Base-by-base conservation (phyloP, 2,113 vertebrate genomes). In the Lichenostomus cassidix region DNA sequence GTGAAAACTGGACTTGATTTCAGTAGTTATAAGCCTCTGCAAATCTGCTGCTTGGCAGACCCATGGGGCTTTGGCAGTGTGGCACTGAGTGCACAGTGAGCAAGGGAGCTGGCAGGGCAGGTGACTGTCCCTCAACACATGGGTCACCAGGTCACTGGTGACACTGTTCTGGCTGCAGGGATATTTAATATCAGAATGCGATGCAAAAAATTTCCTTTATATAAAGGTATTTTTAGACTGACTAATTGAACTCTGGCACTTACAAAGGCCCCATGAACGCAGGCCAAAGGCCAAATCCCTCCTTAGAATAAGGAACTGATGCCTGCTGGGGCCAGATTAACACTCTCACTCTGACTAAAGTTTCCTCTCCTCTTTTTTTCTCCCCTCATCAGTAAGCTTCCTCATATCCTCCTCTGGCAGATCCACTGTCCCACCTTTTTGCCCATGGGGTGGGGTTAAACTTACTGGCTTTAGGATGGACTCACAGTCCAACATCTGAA, bases 1-100 rank as follows among this genome's bases (percentile, higher is more conserved):
- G 19, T 63, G 77, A 83, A 90, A 90, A 75, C 15, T 39, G 68
- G 33, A 15, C 10, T 74, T 2, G 0, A 15, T 75, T 83, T 86
- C 33, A 33, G 41, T n/a, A 20, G 42, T 42, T 71, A 4, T 5
- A 85, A 56, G 1, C 11, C 47, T 78, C 71, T 67, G 58, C 37
- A 68, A 69, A 53, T 39, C 52, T 79, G 47, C 19, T 13, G 0
- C 37, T 53, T 69, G 35, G 28, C 37, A 58, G 28, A 44, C 13
- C 5, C 63, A 15, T 0, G 8, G 14, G 28, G 11, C 63, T n/a
- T 52, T 44, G n/a, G 33, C n/a, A 60, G 13, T 9, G 39, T 0
- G 5, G 6, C 33, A 21, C 19, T 2, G 5, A 67, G 27, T 11
- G 39, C 2, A 1, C 28, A 29, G 56, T 15, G 39, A 63, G 47